Conservation (phyloP, 2,797 vertebrate genomes). For the Sebastes elongatus region DNA sequence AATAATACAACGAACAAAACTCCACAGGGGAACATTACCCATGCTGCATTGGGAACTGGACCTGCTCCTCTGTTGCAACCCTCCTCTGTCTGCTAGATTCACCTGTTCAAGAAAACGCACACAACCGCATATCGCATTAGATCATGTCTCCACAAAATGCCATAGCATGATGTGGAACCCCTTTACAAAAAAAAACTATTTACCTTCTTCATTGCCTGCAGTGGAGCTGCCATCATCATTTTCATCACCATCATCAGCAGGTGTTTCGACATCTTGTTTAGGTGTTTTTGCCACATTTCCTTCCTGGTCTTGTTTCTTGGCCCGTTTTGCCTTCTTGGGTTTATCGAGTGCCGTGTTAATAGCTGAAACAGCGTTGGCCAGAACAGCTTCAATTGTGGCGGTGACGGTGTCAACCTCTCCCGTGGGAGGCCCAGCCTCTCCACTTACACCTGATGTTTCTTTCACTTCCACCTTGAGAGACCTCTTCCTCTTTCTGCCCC, state of each 20-base stretch:
- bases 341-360: slow-evolving; percentile 43
- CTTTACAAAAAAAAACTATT: too few species aligned
- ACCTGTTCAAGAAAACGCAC: slow-evolving; percentile 73
- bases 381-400: slow-evolving; percentile 69
- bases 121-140: slow-evolving; percentile 1
- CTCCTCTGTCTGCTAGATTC: slow-evolving; percentile 85
- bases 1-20: accelerated
- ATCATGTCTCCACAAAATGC: neutral
- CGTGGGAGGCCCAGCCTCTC: slow-evolving; percentile 29
- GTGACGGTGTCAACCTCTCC: slow-evolving; percentile 66
- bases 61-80: slow-evolving; percentile 93
- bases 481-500: slow-evolving; percentile 73
- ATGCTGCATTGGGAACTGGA: slow-evolving; percentile 90
- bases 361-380: slow-evolving; percentile 56
- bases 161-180: neutral
- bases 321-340: slow-evolving; percentile 74
- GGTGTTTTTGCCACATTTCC: slow-evolving; percentile 41
- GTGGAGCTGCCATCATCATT: slow-evolving; percentile 76
- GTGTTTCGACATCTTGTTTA: slow-evolving; percentile 60
- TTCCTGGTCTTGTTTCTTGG: slow-evolving; percentile 70
- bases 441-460: slow-evolving; percentile 32
- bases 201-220: slow-evolving; percentile 60
- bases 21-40: slow-evolving; percentile 82
- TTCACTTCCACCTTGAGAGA: slow-evolving; percentile 51
- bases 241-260: slow-evolving; percentile 65